These are phyloP conservation scores for Edolisoma coerulescens DNA, from an alignment of 2,113 vertebrate species.

Conservation along the genomic window DNA sequence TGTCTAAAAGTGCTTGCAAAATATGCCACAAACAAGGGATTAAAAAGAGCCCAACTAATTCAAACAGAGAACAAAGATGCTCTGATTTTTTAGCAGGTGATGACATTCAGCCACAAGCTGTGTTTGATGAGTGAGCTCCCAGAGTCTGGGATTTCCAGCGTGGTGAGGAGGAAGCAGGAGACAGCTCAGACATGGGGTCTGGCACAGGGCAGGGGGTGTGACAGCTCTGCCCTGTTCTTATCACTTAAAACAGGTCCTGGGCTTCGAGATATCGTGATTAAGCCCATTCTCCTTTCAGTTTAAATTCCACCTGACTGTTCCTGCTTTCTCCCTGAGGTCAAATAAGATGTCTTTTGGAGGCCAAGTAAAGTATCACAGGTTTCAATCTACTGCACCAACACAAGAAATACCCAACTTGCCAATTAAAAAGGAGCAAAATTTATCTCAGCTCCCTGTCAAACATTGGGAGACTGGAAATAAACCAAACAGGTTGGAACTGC, in stretches of 20 bases:
- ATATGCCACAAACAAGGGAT: not conserved
- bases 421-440: not conserved
- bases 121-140: not conserved
- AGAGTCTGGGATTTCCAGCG: not conserved
- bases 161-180: not conserved
- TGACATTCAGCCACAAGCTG: not conserved
- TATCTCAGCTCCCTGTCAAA: not conserved
- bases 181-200: not conserved
- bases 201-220: not conserved
- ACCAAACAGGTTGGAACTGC: not conserved
- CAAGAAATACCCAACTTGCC: not conserved
- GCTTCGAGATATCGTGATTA: not conserved
- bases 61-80: not conserved
- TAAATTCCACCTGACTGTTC: not conserved
- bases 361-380: not conserved
- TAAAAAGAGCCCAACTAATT: not conserved
- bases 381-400: not conserved
- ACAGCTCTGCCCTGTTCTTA: not conserved
- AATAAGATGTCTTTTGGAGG: not conserved
- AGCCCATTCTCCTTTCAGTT: not conserved
- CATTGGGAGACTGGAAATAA: not conserved
- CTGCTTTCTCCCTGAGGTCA: not conserved
- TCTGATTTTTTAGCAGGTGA: not conserved
- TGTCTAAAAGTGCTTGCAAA: not conserved
- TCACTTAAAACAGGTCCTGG: not conserved